phyloP scores from a whole-genome alignment of 2,797 vertebrate species.

The Tangara arthus region DNA sequence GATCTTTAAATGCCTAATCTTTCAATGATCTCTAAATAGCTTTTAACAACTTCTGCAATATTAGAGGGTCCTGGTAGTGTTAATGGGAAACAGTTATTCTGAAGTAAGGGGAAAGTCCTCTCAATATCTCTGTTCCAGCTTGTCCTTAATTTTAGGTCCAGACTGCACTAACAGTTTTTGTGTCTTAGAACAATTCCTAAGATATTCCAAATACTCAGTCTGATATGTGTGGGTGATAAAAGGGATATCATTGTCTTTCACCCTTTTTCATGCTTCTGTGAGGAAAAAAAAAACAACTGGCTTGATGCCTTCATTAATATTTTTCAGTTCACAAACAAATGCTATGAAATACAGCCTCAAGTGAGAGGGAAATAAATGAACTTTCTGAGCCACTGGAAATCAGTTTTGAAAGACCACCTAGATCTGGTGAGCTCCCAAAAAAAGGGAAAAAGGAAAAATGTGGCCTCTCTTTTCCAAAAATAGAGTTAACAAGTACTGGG shows the following conservation, averaged over 20 bases:
- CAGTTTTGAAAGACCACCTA: not conserved
- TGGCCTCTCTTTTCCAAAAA: not conserved
- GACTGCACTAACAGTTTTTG: not conserved
- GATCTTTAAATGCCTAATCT: not conserved
- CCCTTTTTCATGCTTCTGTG: not conserved
- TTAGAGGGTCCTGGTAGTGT: not conserved
- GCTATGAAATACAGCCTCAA: not conserved
- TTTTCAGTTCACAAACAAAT: slow-evolving; percentile 14
- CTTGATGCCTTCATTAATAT: slow-evolving; percentile 24
- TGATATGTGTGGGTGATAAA: not conserved
- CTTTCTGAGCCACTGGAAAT: slow-evolving; percentile 9
- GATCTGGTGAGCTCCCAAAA: not conserved
- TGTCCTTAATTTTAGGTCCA: not conserved
- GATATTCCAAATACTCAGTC: not conserved
- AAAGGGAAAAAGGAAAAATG: not conserved
- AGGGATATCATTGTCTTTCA: not conserved
- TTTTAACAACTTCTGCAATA: not conserved
- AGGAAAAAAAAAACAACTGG: not conserved
- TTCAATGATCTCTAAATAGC: not conserved
- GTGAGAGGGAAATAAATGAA: not conserved
- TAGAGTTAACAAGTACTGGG: not conserved
- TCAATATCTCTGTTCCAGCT: not conserved
- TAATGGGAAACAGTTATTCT: not conserved
- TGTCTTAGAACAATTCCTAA: not conserved
- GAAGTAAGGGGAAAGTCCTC: not conserved